phyloP scores from a whole-genome alignment of 2,113 vertebrate species.

The Paraplagusia blochii region DNA sequence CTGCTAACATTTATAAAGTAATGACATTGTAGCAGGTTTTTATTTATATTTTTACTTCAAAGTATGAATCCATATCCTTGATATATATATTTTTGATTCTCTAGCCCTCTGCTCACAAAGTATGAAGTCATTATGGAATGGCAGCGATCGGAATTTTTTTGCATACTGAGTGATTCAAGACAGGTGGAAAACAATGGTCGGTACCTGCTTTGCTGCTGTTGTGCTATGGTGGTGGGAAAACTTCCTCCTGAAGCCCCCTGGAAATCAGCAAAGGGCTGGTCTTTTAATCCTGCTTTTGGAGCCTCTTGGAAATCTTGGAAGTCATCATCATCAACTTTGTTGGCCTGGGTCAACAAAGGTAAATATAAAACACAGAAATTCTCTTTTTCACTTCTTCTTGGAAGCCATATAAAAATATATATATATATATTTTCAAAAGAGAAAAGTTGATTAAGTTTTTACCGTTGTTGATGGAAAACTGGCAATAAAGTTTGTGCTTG shows the following conservation, averaged over 20 bases:
- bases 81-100: no score
- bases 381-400: no score
- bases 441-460: conserved; percentile 5
- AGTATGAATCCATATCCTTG: no score
- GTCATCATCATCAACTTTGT: conserved; percentile 91
- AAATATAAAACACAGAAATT: not conserved
- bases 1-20: no score
- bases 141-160: no score
- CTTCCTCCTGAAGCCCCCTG: conserved; percentile 79
- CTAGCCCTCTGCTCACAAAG: no score
- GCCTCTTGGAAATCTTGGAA: conserved; percentile 99
- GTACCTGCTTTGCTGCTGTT: conserved; percentile 87
- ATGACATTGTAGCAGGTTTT: no score
- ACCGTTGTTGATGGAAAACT: conserved; percentile 76
- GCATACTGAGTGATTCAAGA: no score
- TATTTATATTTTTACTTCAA: no score
- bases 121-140: no score
- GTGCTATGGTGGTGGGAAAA: conserved; percentile 68
- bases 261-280: conserved; percentile 89
- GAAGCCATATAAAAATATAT: no score
- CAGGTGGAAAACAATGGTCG: not conserved
- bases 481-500: conserved; percentile 74
- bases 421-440: not conserved
- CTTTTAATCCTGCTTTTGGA: conserved; percentile 85
- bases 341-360: conserved; percentile 64